phyloP scores from a whole-genome alignment of 2,888 invertebrate genomes.

The Orthosia cruda region DNA sequence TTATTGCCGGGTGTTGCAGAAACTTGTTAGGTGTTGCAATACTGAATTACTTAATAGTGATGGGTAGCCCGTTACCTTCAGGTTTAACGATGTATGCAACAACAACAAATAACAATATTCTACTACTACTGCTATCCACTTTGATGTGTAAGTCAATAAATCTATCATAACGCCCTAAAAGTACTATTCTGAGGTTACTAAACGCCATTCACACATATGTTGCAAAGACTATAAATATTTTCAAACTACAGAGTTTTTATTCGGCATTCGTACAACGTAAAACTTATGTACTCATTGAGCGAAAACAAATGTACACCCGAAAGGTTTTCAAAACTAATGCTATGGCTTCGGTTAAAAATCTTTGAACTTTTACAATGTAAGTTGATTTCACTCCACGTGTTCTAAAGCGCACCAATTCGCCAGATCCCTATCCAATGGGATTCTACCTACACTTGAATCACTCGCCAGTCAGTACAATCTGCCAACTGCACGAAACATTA shows the following conservation, averaged over 20 bases:
- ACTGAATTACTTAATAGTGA: slow-evolving; percentile 64
- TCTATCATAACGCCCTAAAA: not conserved
- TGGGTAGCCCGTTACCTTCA: slow-evolving; percentile 54
- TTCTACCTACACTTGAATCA: slow-evolving; percentile 47
- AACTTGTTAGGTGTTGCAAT: slow-evolving; percentile 52
- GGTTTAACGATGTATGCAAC: slow-evolving; percentile 49
- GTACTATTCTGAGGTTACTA: not conserved
- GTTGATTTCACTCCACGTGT: not conserved
- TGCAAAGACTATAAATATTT: not conserved
- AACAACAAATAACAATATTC: not conserved
- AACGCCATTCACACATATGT: not conserved
- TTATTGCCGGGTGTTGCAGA: slow-evolving; percentile 49
- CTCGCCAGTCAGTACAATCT: slow-evolving; percentile 21
- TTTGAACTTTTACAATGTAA: not conserved
- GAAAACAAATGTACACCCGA: not conserved
- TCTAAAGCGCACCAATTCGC: slow-evolving; percentile 9
- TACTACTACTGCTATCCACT: not conserved
- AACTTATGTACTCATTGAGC: not conserved
- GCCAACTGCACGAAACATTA: slow-evolving; percentile 43
- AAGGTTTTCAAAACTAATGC: slow-evolving; percentile 15
- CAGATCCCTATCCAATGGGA: slow-evolving; percentile 24
- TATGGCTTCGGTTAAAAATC: slow-evolving; percentile 24
- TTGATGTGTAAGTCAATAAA: not conserved
- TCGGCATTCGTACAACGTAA: slow-evolving; percentile 5
- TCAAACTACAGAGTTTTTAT: not conserved